Conservation (phyloP, 2,113 vertebrate species). For the Sapayoa aenigma region DNA sequence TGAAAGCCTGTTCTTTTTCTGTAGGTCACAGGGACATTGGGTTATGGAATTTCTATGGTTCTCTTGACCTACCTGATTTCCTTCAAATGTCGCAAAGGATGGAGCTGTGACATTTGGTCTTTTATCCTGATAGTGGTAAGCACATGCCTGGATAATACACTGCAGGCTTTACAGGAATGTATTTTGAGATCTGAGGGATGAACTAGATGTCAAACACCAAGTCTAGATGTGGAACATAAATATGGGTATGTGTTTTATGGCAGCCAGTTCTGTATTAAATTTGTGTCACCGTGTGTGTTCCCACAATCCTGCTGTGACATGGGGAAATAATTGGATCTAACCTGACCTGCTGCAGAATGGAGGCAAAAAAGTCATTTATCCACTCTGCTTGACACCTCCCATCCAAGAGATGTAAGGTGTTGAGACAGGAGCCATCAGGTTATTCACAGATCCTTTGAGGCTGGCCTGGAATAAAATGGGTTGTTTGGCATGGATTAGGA, state of each 20-base stretch:
- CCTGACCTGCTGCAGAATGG: background rate
- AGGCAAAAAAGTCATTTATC: background rate
- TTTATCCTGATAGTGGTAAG: conserved; percentile 68
- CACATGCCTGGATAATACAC: background rate
- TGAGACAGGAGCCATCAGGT: background rate
- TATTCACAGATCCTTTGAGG: background rate
- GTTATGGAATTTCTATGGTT: conserved; percentile 71
- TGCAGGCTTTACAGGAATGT: background rate
- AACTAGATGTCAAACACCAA: background rate
- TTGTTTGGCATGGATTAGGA: background rate
- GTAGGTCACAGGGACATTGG: background rate
- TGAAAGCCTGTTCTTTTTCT: background rate
- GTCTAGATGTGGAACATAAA: background rate
- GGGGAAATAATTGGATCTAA: background rate
- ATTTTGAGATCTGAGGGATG: background rate
- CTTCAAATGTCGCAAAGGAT: conserved; percentile 43
- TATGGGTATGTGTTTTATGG: background rate
- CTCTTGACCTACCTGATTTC: conserved; percentile 64
- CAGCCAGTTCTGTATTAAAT: background rate
- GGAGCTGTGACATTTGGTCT: conserved; percentile 59
- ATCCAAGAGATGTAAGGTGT: background rate
- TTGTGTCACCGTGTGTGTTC: accelerated
- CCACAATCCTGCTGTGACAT: background rate
- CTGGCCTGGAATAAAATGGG: background rate
- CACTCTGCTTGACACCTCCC: background rate